These are phyloP conservation scores for Aeoliscus strigatus DNA, from an alignment of 2,797 vertebrate genomes.

Conservation along the genomic window DNA sequence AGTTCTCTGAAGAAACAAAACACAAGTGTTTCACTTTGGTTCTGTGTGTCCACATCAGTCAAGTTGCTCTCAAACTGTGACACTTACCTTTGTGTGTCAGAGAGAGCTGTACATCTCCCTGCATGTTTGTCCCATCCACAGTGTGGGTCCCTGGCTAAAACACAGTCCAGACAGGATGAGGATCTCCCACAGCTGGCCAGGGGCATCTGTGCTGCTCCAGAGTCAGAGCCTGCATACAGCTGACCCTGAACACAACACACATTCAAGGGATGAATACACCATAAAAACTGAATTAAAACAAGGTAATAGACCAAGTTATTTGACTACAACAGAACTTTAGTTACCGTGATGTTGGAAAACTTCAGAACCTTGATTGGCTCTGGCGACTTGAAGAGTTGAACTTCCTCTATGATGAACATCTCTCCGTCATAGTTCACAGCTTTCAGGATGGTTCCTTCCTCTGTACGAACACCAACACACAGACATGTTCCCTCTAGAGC, in stretches of 20 bases:
- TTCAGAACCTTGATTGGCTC: slow-evolving; percentile 70
- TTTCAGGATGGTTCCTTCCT: slow-evolving; percentile 77
- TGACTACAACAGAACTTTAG: not conserved
- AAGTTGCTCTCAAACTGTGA: not conserved
- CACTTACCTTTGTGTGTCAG: slow-evolving; percentile 25
- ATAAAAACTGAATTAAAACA: not conserved
- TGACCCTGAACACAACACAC: slow-evolving; percentile 53
- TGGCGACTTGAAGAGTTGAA: slow-evolving; percentile 68
- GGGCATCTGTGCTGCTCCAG: slow-evolving; percentile 70
- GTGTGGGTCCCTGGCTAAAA: slow-evolving; percentile 79
- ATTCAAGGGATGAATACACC: slow-evolving; percentile 5
- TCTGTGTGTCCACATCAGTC: not conserved
- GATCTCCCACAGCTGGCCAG: slow-evolving; percentile 68
- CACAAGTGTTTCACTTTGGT: slow-evolving; percentile 2
- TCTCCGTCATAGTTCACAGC: slow-evolving; percentile 72
- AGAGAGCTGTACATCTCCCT: slow-evolving; percentile 51
- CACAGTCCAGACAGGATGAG: slow-evolving; percentile 71
- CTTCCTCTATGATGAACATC: slow-evolving; percentile 79
- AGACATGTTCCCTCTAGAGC: too few species aligned
- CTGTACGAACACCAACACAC: slow-evolving; percentile 22
- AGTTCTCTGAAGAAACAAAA: slow-evolving; percentile 55
- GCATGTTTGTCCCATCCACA: slow-evolving; percentile 71
- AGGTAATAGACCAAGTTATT: not conserved
- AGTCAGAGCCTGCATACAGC: slow-evolving; percentile 73
- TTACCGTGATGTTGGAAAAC: slow-evolving; percentile 71